Evolutionary conservation across 2,113 vertebrate species (phyloP).

Genomic region (Cheirogaleus medius): DNA sequence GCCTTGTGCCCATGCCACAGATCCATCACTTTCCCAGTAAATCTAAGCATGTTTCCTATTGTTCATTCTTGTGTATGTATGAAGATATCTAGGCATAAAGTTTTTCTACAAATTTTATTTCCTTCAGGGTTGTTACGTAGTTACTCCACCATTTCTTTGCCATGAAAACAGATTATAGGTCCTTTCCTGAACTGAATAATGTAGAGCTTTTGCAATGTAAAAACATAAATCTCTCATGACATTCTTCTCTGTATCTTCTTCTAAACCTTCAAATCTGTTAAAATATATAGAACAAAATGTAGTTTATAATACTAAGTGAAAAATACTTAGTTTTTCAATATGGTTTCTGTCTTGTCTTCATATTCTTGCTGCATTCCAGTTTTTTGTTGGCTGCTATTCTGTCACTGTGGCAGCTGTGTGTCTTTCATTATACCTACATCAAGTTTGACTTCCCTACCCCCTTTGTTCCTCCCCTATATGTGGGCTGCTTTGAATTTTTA

Average conservation of each 20-base stretch:
- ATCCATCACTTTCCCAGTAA: background rate
- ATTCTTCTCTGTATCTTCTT: background rate
- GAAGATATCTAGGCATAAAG: background rate
- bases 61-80: background rate
- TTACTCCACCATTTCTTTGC: background rate
- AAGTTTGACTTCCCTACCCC: background rate
- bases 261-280: background rate
- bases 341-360: background rate
- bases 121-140: background rate
- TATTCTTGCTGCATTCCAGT: background rate
- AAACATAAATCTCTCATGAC: no score
- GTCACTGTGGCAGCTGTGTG: background rate
- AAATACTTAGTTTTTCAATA: background rate
- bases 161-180: background rate
- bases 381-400: background rate
- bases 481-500: background rate
- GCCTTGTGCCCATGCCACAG: background rate
- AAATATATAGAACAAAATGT: background rate
- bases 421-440: background rate
- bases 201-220: background rate
- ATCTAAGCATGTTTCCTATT: background rate
- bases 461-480: no score
- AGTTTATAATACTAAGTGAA: background rate
- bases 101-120: background rate
- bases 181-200: background rate